Conservation (phyloP, 2,113 vertebrate genomes). For the Poeciliopsis prolifica region DNA sequence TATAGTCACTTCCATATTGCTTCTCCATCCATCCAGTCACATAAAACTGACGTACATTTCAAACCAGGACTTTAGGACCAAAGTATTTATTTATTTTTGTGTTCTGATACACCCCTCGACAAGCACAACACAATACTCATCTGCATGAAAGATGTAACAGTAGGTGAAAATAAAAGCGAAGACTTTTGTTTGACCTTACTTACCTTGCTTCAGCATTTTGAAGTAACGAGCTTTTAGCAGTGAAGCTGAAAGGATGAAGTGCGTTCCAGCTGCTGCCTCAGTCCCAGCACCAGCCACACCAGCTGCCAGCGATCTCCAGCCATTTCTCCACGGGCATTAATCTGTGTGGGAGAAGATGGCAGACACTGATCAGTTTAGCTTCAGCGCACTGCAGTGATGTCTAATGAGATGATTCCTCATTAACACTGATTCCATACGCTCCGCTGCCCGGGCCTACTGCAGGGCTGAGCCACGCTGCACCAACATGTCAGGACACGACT, state of each 20-base stretch:
- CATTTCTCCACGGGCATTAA: slow-evolving; percentile 39
- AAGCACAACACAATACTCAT: no score
- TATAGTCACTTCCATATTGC: no score
- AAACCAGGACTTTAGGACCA: no score
- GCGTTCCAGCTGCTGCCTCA: slow-evolving; percentile 24
- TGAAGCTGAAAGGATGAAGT: slow-evolving; percentile 21
- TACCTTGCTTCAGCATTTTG: neutral
- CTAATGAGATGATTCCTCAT: slow-evolving; percentile 72
- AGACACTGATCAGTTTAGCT: slow-evolving; percentile 55
- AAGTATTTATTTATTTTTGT: no score
- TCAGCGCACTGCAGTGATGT: slow-evolving; percentile 37
- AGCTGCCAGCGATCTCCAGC: slow-evolving; percentile 33
- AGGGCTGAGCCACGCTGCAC: slow-evolving; percentile 9
- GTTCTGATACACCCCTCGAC: no score
- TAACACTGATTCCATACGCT: slow-evolving; percentile 46
- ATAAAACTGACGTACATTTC: no score
- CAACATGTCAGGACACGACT: slow-evolving; percentile 1
- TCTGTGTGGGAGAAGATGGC: slow-evolving; percentile 44
- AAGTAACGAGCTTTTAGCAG: neutral
- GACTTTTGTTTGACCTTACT: neutral
- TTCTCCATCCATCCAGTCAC: no score
- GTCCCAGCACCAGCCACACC: slow-evolving; percentile 30
- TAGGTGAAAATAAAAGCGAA: neutral
- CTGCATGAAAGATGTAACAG: no score
- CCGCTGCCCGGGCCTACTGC: slow-evolving; percentile 23